Evolutionary conservation across 2,113 vertebrate genomes (phyloP), one percentile per base, ranked within the genome.

Genomic region (Crotophaga sulcirostris): DNA sequence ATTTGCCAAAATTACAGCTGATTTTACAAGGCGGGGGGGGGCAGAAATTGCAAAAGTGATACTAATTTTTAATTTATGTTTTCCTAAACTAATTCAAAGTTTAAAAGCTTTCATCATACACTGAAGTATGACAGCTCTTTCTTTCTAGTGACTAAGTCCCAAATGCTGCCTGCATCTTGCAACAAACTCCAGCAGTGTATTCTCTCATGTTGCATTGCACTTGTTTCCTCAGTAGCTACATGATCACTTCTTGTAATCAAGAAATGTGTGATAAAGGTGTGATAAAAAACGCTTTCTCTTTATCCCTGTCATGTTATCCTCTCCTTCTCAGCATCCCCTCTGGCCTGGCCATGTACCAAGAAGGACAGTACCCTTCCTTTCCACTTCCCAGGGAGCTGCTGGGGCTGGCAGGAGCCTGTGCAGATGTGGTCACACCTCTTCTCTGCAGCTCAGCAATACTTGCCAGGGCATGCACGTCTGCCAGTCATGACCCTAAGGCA

Each of bases 351-450:
- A 11, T 13, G 6, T 28, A 58, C 18, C 1, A 3, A 78, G 77
- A 28, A 33, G 42, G 24, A 44, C 1, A 2, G 28, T 25, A 34
- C 4, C 19, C 31, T 5, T 1, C 1, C 7, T 70, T 64, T 31
- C 36, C 18, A 9, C n/a, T 31, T 90, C 40, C 45, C 58, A 55
- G 52, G n/a, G 11, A 38, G 8, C 10, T 3, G 2, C 9, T 24
- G 6, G n/a, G 13, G 5, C 49, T 9, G 13, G 25, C 38, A 70
- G 26, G 24, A 63, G 28, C 19, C 13, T 2, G 1, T 19, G 47
- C 2, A 1, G 52, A 26, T 28, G 31, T 14, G 28, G 24, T 45
- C n/a, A 34, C 28, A 34, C 7, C 34, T 55, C 38, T 64, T 54
- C 63, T 89, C 55, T 38, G 34, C 64, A 45, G 47, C 55, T 56